phyloP scores from a whole-genome alignment of 2,797 vertebrate species.

The Eulemur rubriventer region DNA sequence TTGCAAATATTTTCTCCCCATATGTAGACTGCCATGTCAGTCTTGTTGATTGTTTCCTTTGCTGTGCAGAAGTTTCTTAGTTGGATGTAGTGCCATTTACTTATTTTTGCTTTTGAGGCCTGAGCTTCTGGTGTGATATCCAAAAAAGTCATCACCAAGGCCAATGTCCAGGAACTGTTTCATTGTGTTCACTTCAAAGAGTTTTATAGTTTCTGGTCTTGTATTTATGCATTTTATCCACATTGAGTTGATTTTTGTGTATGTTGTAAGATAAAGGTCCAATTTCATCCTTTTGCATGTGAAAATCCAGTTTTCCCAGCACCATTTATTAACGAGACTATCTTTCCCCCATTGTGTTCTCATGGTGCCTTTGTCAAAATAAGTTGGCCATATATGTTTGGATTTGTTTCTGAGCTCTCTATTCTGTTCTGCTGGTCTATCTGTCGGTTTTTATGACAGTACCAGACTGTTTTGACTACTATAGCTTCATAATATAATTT shows the following conservation, averaged over 20 bases:
- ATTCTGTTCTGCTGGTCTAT: neutral
- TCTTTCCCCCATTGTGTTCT: neutral
- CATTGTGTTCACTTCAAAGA: neutral
- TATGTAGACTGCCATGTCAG: neutral
- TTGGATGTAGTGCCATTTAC: neutral
- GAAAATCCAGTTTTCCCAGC: neutral
- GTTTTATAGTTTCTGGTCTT: neutral
- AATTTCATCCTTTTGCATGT: neutral
- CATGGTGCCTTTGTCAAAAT: neutral
- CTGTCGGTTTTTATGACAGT: neutral
- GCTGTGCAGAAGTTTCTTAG: neutral
- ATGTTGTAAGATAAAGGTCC: neutral
- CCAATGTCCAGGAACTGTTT: neutral
- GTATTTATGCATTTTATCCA: neutral
- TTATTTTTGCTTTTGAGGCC: neutral
- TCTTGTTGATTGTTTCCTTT: neutral
- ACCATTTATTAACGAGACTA: neutral
- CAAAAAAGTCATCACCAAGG: neutral
- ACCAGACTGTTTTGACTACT: neutral
- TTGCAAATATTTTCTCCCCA: neutral
- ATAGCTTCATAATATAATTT: neutral
- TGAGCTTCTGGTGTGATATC: neutral
- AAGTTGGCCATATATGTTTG: neutral
- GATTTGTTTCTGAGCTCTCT: neutral
- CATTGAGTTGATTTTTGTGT: neutral